Evolutionary conservation across 1,140 invertebrate genomes (phyloP).

Genomic region (Eriocheir sinensis): DNA sequence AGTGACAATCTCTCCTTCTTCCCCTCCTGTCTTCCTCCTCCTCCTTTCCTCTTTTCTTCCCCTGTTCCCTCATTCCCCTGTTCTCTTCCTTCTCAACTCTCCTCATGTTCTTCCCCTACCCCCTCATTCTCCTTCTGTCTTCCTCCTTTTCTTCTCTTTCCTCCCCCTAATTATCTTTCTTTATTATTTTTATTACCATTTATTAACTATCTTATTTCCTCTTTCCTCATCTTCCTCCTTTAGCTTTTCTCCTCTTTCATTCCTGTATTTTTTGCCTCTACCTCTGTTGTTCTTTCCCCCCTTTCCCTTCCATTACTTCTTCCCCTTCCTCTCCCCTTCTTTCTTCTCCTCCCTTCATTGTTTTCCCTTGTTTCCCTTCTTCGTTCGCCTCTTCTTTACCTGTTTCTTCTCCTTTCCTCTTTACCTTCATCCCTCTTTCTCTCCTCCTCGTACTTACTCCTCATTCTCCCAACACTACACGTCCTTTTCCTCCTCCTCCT

Average conservation of each 20-base stretch:
- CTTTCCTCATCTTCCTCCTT: background rate
- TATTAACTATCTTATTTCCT: background rate
- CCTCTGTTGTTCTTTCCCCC: background rate
- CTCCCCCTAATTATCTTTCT: no score
- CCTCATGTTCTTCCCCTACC: background rate
- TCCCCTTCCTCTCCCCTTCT: background rate
- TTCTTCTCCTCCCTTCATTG: no score
- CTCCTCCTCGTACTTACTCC: no score
- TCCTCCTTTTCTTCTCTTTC: background rate
- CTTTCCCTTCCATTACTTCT: background rate
- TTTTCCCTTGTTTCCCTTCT: no score
- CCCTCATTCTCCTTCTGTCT: background rate
- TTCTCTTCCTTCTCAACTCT: background rate
- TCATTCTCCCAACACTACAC: no score
- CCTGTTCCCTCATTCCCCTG: background rate
- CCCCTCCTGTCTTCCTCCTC: no score
- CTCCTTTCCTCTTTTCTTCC: background rate
- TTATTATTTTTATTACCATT: no score
- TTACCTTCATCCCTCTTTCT: no score
- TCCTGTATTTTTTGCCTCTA: background rate
- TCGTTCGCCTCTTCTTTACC: no score
- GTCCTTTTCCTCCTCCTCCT: no score
- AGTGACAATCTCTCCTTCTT: no score
- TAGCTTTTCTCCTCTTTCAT: background rate
- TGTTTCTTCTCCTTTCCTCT: no score